Evolutionary conservation across 2,113 vertebrate species (phyloP).

Genomic region (Chascanopsetta lugubris): DNA sequence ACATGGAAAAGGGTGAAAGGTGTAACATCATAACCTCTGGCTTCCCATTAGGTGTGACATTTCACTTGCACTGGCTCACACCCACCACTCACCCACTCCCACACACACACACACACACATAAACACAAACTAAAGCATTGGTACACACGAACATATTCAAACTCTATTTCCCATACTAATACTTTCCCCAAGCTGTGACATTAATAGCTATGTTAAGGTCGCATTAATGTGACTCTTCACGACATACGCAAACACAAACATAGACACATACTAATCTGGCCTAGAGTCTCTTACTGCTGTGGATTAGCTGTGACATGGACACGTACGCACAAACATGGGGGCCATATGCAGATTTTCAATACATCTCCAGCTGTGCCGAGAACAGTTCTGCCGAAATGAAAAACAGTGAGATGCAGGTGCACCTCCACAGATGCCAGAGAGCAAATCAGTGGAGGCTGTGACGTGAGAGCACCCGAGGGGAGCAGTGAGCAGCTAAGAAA

Average conservation of each 20-base stretch:
- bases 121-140: too few relatives aligned
- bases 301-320: slow-evolving; percentile 36
- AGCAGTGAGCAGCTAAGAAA: not conserved
- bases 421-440: slow-evolving; percentile 15
- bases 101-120: not conserved
- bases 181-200: slow-evolving; percentile 52
- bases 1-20: slow-evolving; percentile 27
- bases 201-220: slow-evolving; percentile 64
- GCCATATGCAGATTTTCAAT: slow-evolving; percentile 22
- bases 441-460: not conserved
- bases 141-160: slow-evolving; percentile 47
- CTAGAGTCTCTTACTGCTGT: slow-evolving; percentile 53
- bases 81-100: slow-evolving; percentile 10
- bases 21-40: slow-evolving; percentile 39
- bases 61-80: slow-evolving; percentile 20
- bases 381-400: slow-evolving; percentile 12
- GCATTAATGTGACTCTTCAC: slow-evolving; percentile 45
- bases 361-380: slow-evolving; percentile 6
- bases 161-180: slow-evolving; percentile 55
- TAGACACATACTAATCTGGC: slow-evolving; percentile 27
- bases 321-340: slow-evolving; percentile 9
- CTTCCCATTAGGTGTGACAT: slow-evolving; percentile 51
- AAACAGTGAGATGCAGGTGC: slow-evolving; percentile 13
- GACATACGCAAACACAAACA: slow-evolving; percentile 35
- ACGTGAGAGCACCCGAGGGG: not conserved